Conservation (phyloP, 2,888 invertebrate species). For the Drosophila siamana region DNA sequence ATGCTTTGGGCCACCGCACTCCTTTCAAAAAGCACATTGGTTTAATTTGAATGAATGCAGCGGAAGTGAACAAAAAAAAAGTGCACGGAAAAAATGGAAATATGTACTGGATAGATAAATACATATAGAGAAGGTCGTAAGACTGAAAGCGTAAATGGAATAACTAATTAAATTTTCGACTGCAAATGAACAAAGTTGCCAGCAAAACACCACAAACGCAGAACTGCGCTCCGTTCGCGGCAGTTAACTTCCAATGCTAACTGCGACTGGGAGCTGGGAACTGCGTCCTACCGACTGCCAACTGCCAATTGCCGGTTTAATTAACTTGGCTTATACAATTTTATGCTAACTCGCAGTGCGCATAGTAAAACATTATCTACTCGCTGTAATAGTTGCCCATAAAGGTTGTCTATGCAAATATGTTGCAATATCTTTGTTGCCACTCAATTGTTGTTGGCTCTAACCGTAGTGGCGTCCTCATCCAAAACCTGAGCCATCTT, state of each 20-base stretch:
- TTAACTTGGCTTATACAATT: constrained; percentile 78
- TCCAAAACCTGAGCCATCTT: neutral
- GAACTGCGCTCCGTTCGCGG: constrained; percentile 4
- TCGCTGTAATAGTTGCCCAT: constrained; percentile 62
- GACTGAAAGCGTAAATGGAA: constrained; percentile 65
- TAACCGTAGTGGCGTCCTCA: constrained; percentile 17
- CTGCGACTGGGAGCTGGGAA: no score
- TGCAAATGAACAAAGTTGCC: constrained; percentile 69
- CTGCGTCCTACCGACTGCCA: constrained; percentile 9
- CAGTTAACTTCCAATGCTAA: constrained; percentile 36
- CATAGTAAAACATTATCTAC: constrained; percentile 66
- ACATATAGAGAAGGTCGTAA: constrained; percentile 4
- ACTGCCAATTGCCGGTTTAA: constrained; percentile 57
- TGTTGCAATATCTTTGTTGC: constrained; percentile 64
- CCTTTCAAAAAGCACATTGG: constrained; percentile 47
- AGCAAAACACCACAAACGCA: constrained; percentile 25
- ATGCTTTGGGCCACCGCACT: constrained; percentile 51
- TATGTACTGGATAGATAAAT: neutral
- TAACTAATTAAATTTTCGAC: constrained; percentile 76
- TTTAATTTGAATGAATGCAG: constrained; percentile 53
- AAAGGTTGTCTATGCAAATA: constrained; percentile 76
- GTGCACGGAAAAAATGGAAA: constrained; percentile 1
- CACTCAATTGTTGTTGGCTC: constrained; percentile 49
- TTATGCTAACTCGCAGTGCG: constrained; percentile 58
- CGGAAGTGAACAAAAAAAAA: constrained; percentile 22